phyloP scores from a whole-genome alignment of 2,888 invertebrate species.

The Luffia ferchaultella region DNA sequence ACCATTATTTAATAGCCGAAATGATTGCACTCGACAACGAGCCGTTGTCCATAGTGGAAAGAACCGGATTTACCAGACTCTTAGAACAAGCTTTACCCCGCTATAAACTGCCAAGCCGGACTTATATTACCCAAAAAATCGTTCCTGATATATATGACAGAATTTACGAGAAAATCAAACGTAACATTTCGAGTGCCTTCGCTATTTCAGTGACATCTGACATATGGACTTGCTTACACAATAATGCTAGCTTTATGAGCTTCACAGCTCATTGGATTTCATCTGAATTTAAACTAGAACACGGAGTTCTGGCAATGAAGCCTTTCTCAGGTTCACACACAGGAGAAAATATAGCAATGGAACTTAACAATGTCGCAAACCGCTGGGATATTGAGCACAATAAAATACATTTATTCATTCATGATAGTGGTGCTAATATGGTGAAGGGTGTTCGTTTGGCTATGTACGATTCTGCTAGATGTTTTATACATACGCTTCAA shows the following conservation, averaged over 20 bases:
- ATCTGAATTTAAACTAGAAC: conserved; percentile 17
- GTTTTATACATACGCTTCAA: conserved; percentile 23
- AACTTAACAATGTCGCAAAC: conserved; percentile 17
- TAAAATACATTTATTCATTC: conserved; percentile 17
- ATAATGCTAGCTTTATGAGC: conserved; percentile 14
- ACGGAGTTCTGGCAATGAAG: conserved; percentile 20
- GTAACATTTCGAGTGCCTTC: conserved; percentile 16
- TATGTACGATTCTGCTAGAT: conserved; percentile 19
- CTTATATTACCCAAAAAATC: conserved; percentile 15
- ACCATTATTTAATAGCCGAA: background rate
- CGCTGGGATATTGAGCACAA: conserved; percentile 14
- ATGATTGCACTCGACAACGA: background rate
- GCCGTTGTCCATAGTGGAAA: background rate
- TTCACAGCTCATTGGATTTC: conserved; percentile 21
- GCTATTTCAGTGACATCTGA: conserved; percentile 21
- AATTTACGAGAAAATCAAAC: conserved; percentile 17
- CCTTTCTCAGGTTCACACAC: conserved; percentile 18
- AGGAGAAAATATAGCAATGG: conserved; percentile 21
- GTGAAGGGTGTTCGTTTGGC: conserved; percentile 19
- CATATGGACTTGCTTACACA: conserved; percentile 20
- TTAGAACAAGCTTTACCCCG: conserved; percentile 18
- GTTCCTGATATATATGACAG: conserved; percentile 16
- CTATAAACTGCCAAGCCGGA: conserved; percentile 20
- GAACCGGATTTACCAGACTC: conserved; percentile 16
- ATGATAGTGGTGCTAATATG: conserved; percentile 22